These are phyloP conservation scores for Rhopalosiphum padi DNA, from an alignment of 1,140 invertebrate species.

Conservation along the genomic window DNA sequence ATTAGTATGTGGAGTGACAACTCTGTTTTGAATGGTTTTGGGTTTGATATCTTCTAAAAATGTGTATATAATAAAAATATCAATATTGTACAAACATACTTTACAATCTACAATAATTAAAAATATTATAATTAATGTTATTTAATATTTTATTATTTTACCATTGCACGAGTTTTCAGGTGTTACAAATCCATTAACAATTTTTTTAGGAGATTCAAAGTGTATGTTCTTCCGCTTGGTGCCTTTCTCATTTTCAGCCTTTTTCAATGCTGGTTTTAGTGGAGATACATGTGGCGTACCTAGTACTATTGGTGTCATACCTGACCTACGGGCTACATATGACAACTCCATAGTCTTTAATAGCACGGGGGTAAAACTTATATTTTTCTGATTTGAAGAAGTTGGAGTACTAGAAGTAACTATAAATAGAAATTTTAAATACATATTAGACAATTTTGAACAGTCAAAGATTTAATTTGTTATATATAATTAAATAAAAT, in stretches of 20 bases:
- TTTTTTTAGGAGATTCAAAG: constrained; percentile 39
- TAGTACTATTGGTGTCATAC: constrained; percentile 24
- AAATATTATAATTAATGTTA: neutral
- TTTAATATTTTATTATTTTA: neutral
- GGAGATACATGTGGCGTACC: constrained; percentile 4
- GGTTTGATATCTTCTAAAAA: neutral
- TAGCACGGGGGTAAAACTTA: constrained; percentile 25
- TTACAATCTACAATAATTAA: neutral
- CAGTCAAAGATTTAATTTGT: neutral
- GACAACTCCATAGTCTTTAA: constrained; percentile 49
- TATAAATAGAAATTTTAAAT: neutral
- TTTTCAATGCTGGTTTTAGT: constrained; percentile 46
- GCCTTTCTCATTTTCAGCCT: neutral
- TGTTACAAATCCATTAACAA: neutral
- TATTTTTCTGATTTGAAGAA: constrained; percentile 24
- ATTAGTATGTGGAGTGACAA: constrained; percentile 5
- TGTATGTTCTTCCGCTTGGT: constrained; percentile 22
- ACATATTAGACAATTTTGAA: neutral
- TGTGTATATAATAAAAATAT: neutral
- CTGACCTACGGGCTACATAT: constrained; percentile 51
- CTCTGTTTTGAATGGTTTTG: neutral
- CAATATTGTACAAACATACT: neutral
- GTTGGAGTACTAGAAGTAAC: constrained; percentile 49
- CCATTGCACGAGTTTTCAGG: constrained; percentile 39
- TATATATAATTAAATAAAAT: neutral